Evolutionary conservation across 2,113 vertebrate genomes (phyloP).

Genomic region (Neopipo cinnamomea): DNA sequence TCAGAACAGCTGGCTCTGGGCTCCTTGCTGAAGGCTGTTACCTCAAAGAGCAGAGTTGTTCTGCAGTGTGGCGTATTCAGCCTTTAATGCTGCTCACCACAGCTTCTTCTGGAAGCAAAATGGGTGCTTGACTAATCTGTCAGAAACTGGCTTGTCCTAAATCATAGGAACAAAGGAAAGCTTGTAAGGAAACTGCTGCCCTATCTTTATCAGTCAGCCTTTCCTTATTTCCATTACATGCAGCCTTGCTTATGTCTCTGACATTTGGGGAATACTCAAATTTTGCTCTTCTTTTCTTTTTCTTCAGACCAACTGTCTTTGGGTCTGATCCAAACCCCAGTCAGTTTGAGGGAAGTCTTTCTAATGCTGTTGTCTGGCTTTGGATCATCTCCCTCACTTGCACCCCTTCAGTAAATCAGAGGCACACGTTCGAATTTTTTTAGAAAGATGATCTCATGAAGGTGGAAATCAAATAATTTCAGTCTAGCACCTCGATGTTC

Average conservation of each 20-base stretch:
- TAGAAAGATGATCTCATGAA: slow-evolving; percentile 4
- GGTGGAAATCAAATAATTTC: not conserved
- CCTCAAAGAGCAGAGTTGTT: not conserved
- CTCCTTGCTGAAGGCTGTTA: not conserved
- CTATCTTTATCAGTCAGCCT: not conserved
- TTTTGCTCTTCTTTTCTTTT: not conserved
- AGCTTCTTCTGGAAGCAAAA: not conserved
- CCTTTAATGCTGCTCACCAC: not conserved
- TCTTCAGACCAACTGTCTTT: not conserved
- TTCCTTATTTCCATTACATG: not conserved
- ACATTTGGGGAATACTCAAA: not conserved
- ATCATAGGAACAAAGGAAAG: not conserved
- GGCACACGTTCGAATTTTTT: not conserved
- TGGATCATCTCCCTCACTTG: not conserved
- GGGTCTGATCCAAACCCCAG: not conserved
- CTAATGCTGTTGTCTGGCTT: not conserved
- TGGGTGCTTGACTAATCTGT: not conserved
- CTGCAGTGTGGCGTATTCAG: not conserved
- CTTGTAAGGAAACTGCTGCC: not conserved
- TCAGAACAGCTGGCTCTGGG: not conserved
- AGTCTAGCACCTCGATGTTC: not conserved
- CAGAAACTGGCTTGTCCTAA: not conserved
- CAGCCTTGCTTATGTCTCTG: not conserved
- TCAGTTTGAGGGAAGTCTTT: not conserved
- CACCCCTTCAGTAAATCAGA: not conserved